Conservation (phyloP, 2,888 invertebrate genomes). For the Chrysina gloriosa region DNA sequence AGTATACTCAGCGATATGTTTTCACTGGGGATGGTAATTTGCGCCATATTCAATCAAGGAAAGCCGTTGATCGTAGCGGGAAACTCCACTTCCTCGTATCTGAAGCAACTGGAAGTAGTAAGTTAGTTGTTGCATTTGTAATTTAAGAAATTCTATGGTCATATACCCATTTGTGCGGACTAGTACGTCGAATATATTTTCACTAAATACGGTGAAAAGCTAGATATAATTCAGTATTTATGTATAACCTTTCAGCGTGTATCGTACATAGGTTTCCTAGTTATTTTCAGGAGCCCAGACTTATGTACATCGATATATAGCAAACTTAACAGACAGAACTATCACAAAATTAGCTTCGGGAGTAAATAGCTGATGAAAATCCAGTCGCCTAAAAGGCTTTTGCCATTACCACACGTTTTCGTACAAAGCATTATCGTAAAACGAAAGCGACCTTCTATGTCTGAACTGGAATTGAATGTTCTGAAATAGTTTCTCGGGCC, state of each 20-base stretch:
- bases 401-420: constrained; percentile 1
- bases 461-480: no score
- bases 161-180: no score
- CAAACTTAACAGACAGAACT: no score
- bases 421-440: background rate
- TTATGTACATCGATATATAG: no score
- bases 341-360: background rate
- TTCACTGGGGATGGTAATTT: constrained; percentile 94
- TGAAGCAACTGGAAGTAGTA: constrained; percentile 92
- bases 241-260: no score
- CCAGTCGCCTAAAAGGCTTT: constrained; percentile 4
- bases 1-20: constrained; percentile 96
- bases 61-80: constrained; percentile 89
- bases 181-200: no score
- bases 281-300: no score
- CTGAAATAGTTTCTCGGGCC: no score
- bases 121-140: constrained; percentile 60
- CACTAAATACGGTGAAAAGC: no score
- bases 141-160: background rate
- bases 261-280: no score
- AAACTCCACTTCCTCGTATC: constrained; percentile 88
- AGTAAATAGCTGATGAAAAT: background rate
- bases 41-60: constrained; percentile 92
- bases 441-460: constrained; percentile 11
- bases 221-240: no score